phyloP scores from a whole-genome alignment of 2,113 vertebrate species.

The Laticauda colubrina region DNA sequence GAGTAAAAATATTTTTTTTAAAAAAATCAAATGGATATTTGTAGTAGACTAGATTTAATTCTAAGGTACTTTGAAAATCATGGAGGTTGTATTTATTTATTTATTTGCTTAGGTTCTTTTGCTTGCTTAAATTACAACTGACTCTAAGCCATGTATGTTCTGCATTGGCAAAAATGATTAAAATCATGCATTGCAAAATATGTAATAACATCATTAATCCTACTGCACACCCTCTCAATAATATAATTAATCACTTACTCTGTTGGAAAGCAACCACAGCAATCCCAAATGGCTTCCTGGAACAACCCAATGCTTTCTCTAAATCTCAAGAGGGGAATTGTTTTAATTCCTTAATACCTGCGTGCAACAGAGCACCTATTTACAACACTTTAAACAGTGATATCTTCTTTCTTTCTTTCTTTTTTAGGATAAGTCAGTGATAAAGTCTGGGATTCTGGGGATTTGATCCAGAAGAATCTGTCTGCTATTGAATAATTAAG shows the following conservation, averaged over 20 bases:
- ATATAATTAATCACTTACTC: background rate
- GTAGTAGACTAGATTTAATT: background rate
- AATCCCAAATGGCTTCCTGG: background rate
- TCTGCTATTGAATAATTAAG: background rate
- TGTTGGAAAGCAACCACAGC: background rate
- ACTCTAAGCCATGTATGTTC: background rate
- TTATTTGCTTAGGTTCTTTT: background rate
- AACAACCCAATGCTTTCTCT: background rate
- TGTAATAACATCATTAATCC: background rate
- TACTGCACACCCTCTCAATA: background rate
- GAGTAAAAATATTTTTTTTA: background rate
- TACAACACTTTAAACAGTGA: background rate
- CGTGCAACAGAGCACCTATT: background rate
- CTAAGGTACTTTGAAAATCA: background rate
- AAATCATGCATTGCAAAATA: background rate
- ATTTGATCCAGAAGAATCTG: constrained; percentile 4
- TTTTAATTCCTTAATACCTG: background rate
- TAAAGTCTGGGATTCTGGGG: background rate
- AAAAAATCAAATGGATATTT: background rate
- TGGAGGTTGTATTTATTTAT: background rate
- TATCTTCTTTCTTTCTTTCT: background rate
- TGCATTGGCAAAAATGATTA: background rate
- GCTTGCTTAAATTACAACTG: background rate
- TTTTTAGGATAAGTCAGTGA: background rate
- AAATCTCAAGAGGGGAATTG: background rate